Conservation (phyloP, 1,140 invertebrate species). For the Leguminivora glycinivorella region DNA sequence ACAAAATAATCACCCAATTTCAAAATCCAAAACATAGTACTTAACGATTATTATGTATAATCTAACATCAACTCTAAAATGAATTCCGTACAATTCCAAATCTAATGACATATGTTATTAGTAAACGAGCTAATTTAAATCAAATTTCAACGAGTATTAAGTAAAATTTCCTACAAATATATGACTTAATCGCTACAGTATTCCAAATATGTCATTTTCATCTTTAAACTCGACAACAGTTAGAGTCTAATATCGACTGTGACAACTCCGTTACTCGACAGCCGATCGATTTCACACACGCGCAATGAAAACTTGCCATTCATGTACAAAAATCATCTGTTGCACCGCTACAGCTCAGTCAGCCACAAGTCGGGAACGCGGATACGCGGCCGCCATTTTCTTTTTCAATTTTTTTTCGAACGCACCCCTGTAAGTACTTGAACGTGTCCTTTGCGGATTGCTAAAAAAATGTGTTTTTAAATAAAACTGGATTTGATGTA, state of each 20-base stretch:
- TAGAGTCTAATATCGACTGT: background rate
- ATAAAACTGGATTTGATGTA: background rate
- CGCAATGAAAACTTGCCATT: slow-evolving; percentile 44
- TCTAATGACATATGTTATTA: background rate
- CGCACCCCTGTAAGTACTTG: slow-evolving; percentile 18
- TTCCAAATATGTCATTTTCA: background rate
- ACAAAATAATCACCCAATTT: background rate
- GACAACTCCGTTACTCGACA: slow-evolving; percentile 1
- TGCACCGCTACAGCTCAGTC: slow-evolving; percentile 55
- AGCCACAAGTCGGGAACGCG: slow-evolving; percentile 55
- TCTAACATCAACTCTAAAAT: background rate
- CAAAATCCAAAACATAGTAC: background rate
- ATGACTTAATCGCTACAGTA: background rate
- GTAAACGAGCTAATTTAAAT: background rate
- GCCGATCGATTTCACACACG: slow-evolving; percentile 54
- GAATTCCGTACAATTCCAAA: background rate
- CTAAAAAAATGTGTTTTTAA: slow-evolving; percentile 10
- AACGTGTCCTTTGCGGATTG: slow-evolving; percentile 7
- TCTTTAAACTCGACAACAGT: background rate
- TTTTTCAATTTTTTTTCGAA: slow-evolving; percentile 35
- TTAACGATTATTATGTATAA: background rate
- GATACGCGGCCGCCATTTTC: slow-evolving; percentile 47
- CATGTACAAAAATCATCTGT: slow-evolving; percentile 67
- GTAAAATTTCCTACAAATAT: background rate
- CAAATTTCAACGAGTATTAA: background rate